Evolutionary conservation across 2,888 invertebrate genomes (phyloP).

Genomic region (Eurois occulta): DNA sequence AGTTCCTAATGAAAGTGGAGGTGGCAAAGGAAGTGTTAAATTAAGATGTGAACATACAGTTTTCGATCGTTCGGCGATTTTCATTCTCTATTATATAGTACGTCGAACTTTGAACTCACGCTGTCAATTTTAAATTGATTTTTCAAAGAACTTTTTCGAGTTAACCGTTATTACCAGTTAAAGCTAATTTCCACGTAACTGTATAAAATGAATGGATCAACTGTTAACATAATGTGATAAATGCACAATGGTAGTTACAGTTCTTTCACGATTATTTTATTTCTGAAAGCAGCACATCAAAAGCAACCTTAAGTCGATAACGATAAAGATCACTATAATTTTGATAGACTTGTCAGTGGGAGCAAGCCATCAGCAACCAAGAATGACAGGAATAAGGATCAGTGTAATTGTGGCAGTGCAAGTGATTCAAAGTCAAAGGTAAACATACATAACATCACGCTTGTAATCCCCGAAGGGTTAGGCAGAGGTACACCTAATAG

Average conservation of each 20-base stretch:
- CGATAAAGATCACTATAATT: not conserved
- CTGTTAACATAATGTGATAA: not conserved
- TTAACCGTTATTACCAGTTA: not conserved
- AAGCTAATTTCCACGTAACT: rapidly evolving
- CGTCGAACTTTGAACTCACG: not conserved
- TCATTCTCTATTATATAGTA: not conserved
- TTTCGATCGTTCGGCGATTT: not conserved
- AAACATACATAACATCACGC: too few species aligned
- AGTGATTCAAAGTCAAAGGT: not conserved
- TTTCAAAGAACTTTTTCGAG: not conserved
- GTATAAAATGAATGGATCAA: not conserved
- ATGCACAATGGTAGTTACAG: not conserved
- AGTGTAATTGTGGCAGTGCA: not conserved
- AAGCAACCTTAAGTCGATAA: not conserved
- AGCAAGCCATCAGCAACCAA: not conserved
- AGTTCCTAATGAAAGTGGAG: not conserved
- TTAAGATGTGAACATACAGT: not conserved
- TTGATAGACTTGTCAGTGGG: not conserved
- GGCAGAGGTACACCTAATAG: too few species aligned
- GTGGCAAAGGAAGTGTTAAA: not conserved
- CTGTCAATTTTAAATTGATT: not conserved
- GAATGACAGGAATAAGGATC: not conserved
- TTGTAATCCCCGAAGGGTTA: too few species aligned
- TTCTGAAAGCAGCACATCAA: not conserved
- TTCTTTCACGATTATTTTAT: not conserved